These are phyloP conservation scores for Augochlorella aurata DNA, from an alignment of 2,888 invertebrate species.

Conservation along the genomic window DNA sequence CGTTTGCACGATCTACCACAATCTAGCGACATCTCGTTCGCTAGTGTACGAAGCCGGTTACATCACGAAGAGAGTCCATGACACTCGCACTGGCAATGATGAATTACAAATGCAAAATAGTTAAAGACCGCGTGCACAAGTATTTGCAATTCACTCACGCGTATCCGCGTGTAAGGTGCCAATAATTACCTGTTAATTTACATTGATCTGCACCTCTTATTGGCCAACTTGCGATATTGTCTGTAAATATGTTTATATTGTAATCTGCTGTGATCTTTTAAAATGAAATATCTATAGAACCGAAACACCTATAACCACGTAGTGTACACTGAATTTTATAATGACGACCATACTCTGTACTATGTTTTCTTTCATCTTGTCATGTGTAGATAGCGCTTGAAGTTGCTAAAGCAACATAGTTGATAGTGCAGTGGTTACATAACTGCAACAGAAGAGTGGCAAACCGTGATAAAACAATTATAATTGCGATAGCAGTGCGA, in stretches of 20 bases:
- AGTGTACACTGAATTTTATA: not conserved
- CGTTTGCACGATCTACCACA: not conserved
- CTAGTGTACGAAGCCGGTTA: not conserved
- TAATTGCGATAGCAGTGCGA: too few species aligned
- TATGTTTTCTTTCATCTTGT: not conserved
- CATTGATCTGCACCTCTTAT: not conserved
- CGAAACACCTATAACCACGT: not conserved
- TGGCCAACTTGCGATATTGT: not conserved
- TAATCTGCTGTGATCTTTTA: not conserved
- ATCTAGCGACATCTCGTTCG: not conserved
- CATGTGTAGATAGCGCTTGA: not conserved
- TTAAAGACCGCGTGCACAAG: not conserved
- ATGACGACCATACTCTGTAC: not conserved
- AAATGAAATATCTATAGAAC: not conserved
- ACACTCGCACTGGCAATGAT: not conserved
- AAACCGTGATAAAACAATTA: not conserved
- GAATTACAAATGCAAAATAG: slow-evolving; percentile 1
- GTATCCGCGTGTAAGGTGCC: not conserved
- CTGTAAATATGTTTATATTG: not conserved
- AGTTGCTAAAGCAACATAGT: not conserved
- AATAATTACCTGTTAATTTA: not conserved
- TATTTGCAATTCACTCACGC: not conserved
- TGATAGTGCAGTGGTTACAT: not conserved
- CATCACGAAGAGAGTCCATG: not conserved
- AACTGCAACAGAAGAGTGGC: not conserved